Base-by-base conservation (phyloP, 1,140 invertebrate species). In the Cydia pomonella region DNA sequence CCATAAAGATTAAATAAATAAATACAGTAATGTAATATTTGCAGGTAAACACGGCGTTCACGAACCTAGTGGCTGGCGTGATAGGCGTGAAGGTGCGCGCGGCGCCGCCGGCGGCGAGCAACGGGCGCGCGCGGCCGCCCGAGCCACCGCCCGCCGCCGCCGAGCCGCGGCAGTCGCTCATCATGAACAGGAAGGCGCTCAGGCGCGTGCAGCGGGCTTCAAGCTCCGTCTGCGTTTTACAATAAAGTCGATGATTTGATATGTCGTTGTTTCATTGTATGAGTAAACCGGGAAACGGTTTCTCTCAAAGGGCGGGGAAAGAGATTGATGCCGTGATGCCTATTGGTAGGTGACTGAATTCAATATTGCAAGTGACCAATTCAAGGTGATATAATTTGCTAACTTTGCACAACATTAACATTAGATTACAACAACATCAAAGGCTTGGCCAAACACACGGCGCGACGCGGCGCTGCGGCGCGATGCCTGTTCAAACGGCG, bases 131-230 rank as follows among this genome's bases (percentile, higher is more conserved):
- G 2, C 72, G 76, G n/a, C 76, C 73, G 3, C 73, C 75, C 3
- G 76, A 80, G 2, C 47, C 79, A 4, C 38, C 38, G 64, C 71
- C 76, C 0, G 16, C 62, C 9, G 76, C 75, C 5, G 75, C 75
- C n/a, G 83, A 85, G 25, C 62, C 82, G 1, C 76, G 79, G 23
- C 84, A 85, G 25, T 75, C 84, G 4, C 83, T 93, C 10, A 93
- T 93, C 21, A 91, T 93, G 89, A 91, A 89, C 69, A 91, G 90
- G 74, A 93, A 92, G 79, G 80, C 86, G 12, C 80, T 93, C 47
- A 84, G 90, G 33, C 88, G 86, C 78, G 75, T 91, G 12, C 89
- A 90, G 73, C 85, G 87, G 74, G 87, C 87, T 9, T 91, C 91
- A 0, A 93, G 92, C 0, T 87, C 90, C 29, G 84, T 93, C 73